phyloP scores from a whole-genome alignment of 2,113 vertebrate genomes.

The Takifugu bimaculatus region DNA sequence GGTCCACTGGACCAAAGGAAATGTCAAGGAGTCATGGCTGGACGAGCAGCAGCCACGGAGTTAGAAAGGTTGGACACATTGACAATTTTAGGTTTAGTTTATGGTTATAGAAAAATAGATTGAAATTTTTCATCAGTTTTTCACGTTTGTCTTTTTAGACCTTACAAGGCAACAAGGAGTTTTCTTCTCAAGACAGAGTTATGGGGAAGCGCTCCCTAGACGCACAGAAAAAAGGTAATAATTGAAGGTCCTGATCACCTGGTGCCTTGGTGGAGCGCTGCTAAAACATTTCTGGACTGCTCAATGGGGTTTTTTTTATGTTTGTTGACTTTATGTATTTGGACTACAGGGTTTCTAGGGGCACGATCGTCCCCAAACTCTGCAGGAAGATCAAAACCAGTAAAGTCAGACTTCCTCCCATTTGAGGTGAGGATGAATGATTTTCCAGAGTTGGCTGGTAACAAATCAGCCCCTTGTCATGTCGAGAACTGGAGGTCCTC shows the following conservation, averaged over 20 bases:
- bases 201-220: constrained; percentile 38
- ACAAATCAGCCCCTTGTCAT: not conserved
- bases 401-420: not conserved
- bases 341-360: constrained; percentile 38
- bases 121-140: not conserved
- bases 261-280: too few species aligned
- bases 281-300: not conserved
- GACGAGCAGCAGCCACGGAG: constrained; percentile 22
- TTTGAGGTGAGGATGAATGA: constrained; percentile 74
- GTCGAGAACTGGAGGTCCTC: constrained; percentile 39
- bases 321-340: not conserved
- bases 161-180: constrained; percentile 30
- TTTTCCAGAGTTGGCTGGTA: constrained; percentile 67
- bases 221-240: constrained; percentile 51
- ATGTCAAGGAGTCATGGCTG: constrained; percentile 32
- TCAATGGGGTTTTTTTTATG: not conserved
- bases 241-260: not conserved
- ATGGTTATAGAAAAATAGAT: not conserved
- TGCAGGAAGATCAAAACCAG: constrained; percentile 27
- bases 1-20: constrained; percentile 4
- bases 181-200: constrained; percentile 26
- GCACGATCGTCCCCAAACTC: constrained; percentile 37
- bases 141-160: constrained; percentile 28
- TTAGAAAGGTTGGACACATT: constrained; percentile 41
- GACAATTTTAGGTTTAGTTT: not conserved